Evolutionary conservation across 2,797 vertebrate species (phyloP), one percentile per base, ranked within the genome.

Genomic region (Galagoides demidoff): DNA sequence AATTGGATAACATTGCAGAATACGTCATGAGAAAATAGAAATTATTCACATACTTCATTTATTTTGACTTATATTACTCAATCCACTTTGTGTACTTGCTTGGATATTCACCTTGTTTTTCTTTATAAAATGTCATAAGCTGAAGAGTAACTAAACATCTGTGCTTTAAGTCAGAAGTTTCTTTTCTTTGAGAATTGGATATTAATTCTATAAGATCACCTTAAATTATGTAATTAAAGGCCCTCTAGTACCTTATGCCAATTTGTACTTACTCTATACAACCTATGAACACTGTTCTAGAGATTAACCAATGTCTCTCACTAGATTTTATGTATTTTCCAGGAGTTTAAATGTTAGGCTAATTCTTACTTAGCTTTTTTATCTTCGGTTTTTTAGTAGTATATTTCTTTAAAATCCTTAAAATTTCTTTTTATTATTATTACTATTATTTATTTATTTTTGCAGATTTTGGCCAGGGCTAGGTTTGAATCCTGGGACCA

Each of bases 151-250:
- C 7, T 96, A 93, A 89, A 81, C 29, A 85, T 11, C 66, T 68
- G 64, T 5, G 34, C 20, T 81, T 76, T 93, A 22, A 68, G 73
- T 66, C 31, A 20, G 22, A 16, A 29, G 7, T 64, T 83, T 59
- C 37, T 19, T 57, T 94, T 2, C 16, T 85, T 93, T 96, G 59
- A 78, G 16, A 49, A 79, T 74, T 92, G 45, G 14, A 8, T 52
- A 74, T 83, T 70, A 88, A 94, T 90, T 88, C 43, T 55, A 17
- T 89, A 93, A 70, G 59, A 20, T 92, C 27, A 89, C 81, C 94
- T 92, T 96, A 55, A 95, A 83, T 97, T 94, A 81, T 68, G n/a
- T 66, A 92, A 73, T 55, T 96, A 92, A 96, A 94, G 52, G 34
- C 13, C 23, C 59, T 85, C 59, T 82, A 92, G n/a, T 79, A 77